Evolutionary conservation across 2,797 vertebrate species (phyloP), one percentile per base, ranked within the genome.

Genomic region (Menidia menidia): DNA sequence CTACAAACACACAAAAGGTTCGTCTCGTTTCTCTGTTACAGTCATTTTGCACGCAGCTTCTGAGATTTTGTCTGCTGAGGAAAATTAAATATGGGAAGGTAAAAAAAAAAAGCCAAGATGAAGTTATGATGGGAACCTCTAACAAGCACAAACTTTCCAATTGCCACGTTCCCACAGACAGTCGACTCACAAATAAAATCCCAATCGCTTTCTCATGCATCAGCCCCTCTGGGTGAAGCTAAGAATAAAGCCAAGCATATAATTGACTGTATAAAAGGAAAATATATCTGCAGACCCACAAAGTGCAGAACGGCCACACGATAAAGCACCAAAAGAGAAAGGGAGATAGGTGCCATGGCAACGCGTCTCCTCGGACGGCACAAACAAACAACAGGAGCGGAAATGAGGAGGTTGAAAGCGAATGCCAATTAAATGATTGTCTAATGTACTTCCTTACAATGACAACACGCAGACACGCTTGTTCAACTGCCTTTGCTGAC

Each of bases 281-380:
- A 83, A 82, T 60, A 86, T 89, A 89, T 88, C 84, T 86, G 69
- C 81, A 73, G 72, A 88, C 68, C 66, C 82, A 81, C 90, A 90
- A 81, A 88, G 88, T 82, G 80, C 53, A 56, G 42, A 84, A 48
- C 3, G 60, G 78, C 57, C 64, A 35, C 57, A 41, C 5, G 74
- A 88, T 79, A 78, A 81, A 71, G 75, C 59, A n/a, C 58, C 76
- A 69, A 86, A 86, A 77, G 82, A 80, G 87, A 86, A 87, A 84
- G 50, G 45, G 78, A 81, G 88, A 93, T 92, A 88, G 87, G 81
- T 64, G 70, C 86, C 87, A 84, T 87, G 85, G 87, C 64, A 82
- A 90, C 81, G 1, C 0, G 41, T 65, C 55, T 45, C 60, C 83
- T 68, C 74, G 73, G 80, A 58, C 60, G 6, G 71, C 77, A 77